Conservation (phyloP, 2,113 vertebrate genomes). For the Ammodytes marinus region DNA sequence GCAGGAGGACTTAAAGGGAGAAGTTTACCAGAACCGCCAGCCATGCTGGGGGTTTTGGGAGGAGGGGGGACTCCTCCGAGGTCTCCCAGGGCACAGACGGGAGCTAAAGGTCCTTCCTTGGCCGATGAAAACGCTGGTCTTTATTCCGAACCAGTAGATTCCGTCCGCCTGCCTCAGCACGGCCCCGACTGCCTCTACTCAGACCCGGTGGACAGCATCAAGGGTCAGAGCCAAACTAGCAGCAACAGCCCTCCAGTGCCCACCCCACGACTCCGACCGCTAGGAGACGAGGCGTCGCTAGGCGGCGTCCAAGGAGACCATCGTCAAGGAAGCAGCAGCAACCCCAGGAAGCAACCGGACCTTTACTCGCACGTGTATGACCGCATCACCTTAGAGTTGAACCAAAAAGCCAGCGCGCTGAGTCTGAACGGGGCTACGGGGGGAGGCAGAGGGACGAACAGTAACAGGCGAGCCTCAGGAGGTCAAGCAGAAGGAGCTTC, state of each 20-base stretch:
- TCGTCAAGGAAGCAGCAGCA: conserved; percentile 35
- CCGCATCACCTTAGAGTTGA: conserved; percentile 80
- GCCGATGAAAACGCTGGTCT: conserved; percentile 77
- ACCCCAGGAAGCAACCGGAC: conserved; percentile 62
- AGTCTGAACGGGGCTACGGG: conserved; percentile 67
- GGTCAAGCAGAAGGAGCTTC: conserved; percentile 52
- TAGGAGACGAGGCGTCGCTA: conserved; percentile 65
- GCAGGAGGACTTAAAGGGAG: conserved; percentile 78
- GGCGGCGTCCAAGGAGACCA: conserved; percentile 44
- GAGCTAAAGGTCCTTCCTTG: conserved; percentile 47
- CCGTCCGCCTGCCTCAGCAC: conserved; percentile 81
- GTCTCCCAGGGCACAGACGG: conserved; percentile 72
- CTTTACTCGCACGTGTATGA: conserved; percentile 86
- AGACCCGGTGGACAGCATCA: conserved; percentile 91
- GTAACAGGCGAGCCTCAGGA: conserved; percentile 49
- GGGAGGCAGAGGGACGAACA: conserved; percentile 23
- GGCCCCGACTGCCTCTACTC: conserved; percentile 89
- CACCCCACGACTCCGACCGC: conserved; percentile 67
- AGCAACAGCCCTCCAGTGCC: conserved; percentile 50
- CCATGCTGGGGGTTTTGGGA: conserved; percentile 56
- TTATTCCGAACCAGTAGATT: conserved; percentile 94
- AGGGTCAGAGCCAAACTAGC: conserved; percentile 56
- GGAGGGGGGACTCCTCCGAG: conserved; percentile 65
- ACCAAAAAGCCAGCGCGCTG: conserved; percentile 59
- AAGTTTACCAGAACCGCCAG: conserved; percentile 86